Percentiles rank a stretch among this genome's conserved stretches.
Conservation (phyloP, 2,888 invertebrate genomes). For the Meandrusa payeni region DNA sequence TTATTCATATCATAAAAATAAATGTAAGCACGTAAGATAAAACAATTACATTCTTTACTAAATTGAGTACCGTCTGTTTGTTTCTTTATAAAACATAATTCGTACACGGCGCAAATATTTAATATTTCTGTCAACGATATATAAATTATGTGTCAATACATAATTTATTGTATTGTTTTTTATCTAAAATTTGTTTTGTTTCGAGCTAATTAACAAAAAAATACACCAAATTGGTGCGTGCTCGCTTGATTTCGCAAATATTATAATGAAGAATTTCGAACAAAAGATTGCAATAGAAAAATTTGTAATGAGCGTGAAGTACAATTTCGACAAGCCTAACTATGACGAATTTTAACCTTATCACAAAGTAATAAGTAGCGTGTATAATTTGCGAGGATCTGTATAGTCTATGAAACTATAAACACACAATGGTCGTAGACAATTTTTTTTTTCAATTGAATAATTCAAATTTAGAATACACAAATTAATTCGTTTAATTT, state of each 20-base stretch:
- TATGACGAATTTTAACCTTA: conserved; percentile 15
- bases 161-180: not conserved
- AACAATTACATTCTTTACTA: too few species aligned
- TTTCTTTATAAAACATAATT: too few species aligned
- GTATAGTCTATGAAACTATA: not conserved
- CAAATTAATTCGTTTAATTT: conserved; percentile 4
- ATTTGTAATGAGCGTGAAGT: conserved; percentile 12
- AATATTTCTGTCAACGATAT: not conserved
- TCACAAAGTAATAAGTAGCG: conserved; percentile 4
- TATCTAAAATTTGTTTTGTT: conserved; percentile 11
- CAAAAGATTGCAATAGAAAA: conserved; percentile 9
- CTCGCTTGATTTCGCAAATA: conserved; percentile 2
- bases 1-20: conserved; percentile 8
- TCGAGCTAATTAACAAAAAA: conserved; percentile 9
- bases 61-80: too few species aligned
- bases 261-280: conserved; percentile 2
- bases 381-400: conserved; percentile 4
- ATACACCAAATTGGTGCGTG: conserved; percentile 8
- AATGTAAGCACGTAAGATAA: too few species aligned
- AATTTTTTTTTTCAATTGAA: not conserved
- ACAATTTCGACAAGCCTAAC: conserved; percentile 3
- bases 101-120: too few species aligned
- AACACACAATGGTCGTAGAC: conserved; percentile 1
- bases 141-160: not conserved
- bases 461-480: conserved; percentile 5